Base-by-base conservation (phyloP, 2,797 vertebrate species). In the Sebastes oblongus region DNA sequence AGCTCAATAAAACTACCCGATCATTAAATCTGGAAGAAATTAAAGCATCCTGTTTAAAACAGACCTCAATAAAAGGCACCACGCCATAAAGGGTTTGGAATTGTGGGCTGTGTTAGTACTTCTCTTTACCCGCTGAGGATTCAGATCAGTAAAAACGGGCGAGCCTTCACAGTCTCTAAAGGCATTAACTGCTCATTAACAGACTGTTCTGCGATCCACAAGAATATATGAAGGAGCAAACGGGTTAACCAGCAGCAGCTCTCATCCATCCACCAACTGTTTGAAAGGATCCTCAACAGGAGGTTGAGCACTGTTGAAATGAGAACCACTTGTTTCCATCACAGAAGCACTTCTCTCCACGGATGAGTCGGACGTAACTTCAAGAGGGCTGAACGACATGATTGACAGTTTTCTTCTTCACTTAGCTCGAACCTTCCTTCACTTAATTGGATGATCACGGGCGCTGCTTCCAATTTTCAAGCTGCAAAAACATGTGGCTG, bases 11-110 rank as follows among this genome's bases (percentile, higher is more conserved):
- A 70, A 78, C 52, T 7, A 54, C 65, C 24, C 72, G 55, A 68
- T 61, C 32, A 56, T 36, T 3, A 76, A 78, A 84, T 75, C 73
- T 82, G 83, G 58, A 70, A 60, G 25, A 24, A 73, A 80, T 88
- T 60, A 79, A 77, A 81, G 12, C 12, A 22, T 66, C 16, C 22
- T 18, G 50, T 73, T 76, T 24, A 62, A 60, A 75, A 76, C 12
- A 42, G 61, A 77, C 24, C 20, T 68, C 69, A 61, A 27, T 78
- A 66, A 83, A 85, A 66, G 7, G 16, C 77, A 71, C 8, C 8
- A 50, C 42, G 30, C 34, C 55, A 50, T 54, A 18, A 71, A 75
- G 18, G 1, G 4, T 34, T 36, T 42, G 12, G 13, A 22, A 27
- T 65, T 73, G 58, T 55, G 46, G 36, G 3, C 12, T 42, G 6